Percentiles rank a stretch among this genome's conserved stretches.
phyloP scores from a whole-genome alignment of 2,113 vertebrate species.

The Seriola rivoliana region DNA sequence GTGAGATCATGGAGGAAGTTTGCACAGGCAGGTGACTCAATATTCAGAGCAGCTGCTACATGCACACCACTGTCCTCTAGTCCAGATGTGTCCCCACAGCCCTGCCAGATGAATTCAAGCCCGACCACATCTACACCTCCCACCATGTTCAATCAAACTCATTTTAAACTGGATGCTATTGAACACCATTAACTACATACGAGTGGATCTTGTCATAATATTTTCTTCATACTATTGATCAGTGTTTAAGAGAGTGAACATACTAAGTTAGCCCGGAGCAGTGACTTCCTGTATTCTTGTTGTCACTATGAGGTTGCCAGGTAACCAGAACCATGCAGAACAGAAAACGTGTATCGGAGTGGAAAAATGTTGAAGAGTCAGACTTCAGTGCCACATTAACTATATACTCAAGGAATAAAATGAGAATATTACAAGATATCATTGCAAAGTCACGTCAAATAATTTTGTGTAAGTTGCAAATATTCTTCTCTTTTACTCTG shows the following conservation, averaged over 20 bases:
- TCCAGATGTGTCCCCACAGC: neutral
- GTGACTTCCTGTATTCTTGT: no score
- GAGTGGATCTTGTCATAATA: neutral
- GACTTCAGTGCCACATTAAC: neutral
- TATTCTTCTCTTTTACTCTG: no score
- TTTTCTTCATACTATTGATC: neutral
- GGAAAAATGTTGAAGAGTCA: neutral
- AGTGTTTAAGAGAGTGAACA: no score
- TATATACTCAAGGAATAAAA: neutral
- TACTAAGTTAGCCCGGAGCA: no score
- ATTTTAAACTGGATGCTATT: neutral
- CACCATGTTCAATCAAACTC: neutral
- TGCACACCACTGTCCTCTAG: neutral
- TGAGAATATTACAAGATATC: neutral
- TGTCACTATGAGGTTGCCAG: no score
- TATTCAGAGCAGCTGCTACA: conserved; percentile 11
- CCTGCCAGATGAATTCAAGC: neutral
- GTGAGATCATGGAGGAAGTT: conserved; percentile 57
- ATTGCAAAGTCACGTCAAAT: neutral
- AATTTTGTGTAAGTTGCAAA: no score
- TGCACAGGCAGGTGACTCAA: conserved; percentile 38
- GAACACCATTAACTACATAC: neutral
- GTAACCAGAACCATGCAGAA: no score
- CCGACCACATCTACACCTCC: no score
- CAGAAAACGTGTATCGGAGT: no score